These are phyloP conservation scores for Nannoperca obscura DNA, from an alignment of 2,797 vertebrate species.

Conservation along the genomic window DNA sequence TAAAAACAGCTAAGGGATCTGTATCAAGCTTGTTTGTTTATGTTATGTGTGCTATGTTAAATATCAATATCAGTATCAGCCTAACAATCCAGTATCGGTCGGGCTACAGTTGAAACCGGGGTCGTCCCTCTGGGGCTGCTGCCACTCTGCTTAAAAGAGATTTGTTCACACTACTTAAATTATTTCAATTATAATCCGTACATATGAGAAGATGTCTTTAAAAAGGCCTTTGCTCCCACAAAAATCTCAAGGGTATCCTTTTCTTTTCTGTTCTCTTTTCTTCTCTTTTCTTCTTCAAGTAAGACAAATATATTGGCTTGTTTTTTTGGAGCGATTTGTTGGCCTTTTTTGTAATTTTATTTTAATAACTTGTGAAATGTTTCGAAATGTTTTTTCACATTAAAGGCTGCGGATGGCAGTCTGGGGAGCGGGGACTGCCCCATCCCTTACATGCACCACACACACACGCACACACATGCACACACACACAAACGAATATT, in stretches of 20 bases:
- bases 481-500: no score
- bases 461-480: no score
- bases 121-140: conserved; percentile 8
- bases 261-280: background rate
- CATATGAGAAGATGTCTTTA: conserved; percentile 28
- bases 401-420: no score
- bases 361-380: no score
- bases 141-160: background rate
- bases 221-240: conserved; percentile 21
- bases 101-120: background rate
- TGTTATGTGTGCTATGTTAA: background rate
- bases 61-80: background rate
- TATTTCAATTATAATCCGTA: conserved; percentile 47
- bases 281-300: background rate
- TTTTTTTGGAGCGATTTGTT: no score
- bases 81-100: background rate
- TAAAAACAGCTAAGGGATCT: background rate
- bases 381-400: no score
- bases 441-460: no score
- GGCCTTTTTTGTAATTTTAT: no score
- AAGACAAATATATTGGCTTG: no score
- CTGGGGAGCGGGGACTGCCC: no score
- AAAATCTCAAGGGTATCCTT: conserved; percentile 1
- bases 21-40: background rate
- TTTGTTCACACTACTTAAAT: conserved; percentile 33